Evolutionary conservation across 1,140 invertebrate genomes (phyloP).

Genomic region (fruit fly (Drosophila melanogaster)): Release_6_plus_ISO1_MT NT_033777.3:30556501-30557000

Average conservation of each 20-base stretch:
- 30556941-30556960: constrained; percentile 51
- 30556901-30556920: constrained; percentile 36
- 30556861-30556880: constrained; percentile 36
- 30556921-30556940: constrained; percentile 13
- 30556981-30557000: constrained; percentile 44
- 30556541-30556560: neutral
- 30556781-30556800: constrained; percentile 40
- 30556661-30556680: constrained; percentile 82
- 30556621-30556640: constrained; percentile 84
- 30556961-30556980: constrained; percentile 28
- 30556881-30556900: constrained; percentile 53
- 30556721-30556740: constrained; percentile 83
- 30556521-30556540: neutral
- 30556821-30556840: constrained; percentile 53
- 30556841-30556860: constrained; percentile 19
- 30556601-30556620: constrained; percentile 38
- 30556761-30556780: constrained; percentile 7
- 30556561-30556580: constrained; percentile 1
- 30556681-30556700: constrained; percentile 84
- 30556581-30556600: neutral
- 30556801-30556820: constrained; percentile 43
- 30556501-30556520: neutral
- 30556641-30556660: constrained; percentile 69
- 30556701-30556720: constrained; percentile 84
- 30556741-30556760: constrained; percentile 84